Percentiles rank a stretch among this genome's conserved stretches.
These are phyloP conservation scores for Apotomis turbidana DNA, from an alignment of 2,888 invertebrate genomes.

Conservation along the genomic window DNA sequence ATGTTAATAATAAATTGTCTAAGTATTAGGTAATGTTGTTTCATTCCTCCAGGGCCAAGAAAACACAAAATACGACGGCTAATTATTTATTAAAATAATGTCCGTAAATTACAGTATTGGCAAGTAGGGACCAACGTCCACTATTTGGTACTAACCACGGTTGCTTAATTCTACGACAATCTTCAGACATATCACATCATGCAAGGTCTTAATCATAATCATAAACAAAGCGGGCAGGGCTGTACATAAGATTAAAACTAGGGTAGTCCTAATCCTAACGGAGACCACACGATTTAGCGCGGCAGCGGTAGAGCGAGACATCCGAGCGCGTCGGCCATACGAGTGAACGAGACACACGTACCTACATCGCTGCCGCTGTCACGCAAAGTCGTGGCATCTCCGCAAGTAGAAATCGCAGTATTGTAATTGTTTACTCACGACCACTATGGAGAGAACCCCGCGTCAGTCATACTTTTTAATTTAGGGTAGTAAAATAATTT, in stretches of 20 bases:
- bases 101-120: conserved; percentile 64
- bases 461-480: too few species aligned
- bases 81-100: conserved; percentile 71
- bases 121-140: conserved; percentile 61
- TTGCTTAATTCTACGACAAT: conserved; percentile 29
- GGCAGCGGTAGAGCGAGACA: too few species aligned
- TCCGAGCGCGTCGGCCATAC: too few species aligned
- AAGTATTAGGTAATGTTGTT: conserved; percentile 42
- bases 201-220: conserved; percentile 10
- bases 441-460: too few species aligned
- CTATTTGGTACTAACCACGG: conserved; percentile 28
- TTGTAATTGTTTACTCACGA: too few species aligned
- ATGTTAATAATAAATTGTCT: conserved; percentile 59
- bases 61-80: conserved; percentile 58
- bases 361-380: too few species aligned
- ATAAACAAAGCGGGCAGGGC: background rate
- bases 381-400: too few species aligned
- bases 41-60: background rate
- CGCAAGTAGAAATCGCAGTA: too few species aligned
- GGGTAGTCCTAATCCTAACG: background rate
- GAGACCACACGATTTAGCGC: too few species aligned
- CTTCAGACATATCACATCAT: conserved; percentile 34
- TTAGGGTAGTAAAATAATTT: too few species aligned
- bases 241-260: conserved; percentile 10
- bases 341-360: too few species aligned